A percentile compares a stretch with the other conserved stretches of the same genome.
Conservation (phyloP, 1,140 invertebrate species). For the Trinorchestia longiramus region DNA sequence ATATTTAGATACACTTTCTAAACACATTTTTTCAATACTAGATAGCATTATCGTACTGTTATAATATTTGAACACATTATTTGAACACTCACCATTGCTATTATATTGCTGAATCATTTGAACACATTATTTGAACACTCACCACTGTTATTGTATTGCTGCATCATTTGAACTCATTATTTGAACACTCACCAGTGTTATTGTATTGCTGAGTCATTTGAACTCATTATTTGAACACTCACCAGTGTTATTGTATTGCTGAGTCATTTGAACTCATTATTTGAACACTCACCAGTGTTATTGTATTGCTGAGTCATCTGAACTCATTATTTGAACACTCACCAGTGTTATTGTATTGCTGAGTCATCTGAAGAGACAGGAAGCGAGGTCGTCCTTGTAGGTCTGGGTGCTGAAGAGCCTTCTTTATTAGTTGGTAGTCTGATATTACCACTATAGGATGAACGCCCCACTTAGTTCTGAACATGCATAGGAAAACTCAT, state of each 20-base stretch:
- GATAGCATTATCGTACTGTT: background rate
- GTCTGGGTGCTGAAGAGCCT: background rate
- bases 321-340: background rate
- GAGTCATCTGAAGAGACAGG: background rate
- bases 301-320: background rate
- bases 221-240: background rate
- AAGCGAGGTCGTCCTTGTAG: background rate
- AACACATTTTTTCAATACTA: background rate
- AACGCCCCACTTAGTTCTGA: constrained; percentile 28
- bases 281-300: background rate
- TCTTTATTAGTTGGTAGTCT: background rate
- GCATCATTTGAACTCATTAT: background rate
- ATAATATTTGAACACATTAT: background rate
- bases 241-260: background rate
- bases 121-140: background rate
- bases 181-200: background rate
- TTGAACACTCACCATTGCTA: background rate
- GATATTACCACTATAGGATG: background rate
- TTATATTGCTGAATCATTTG: background rate
- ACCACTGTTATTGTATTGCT: background rate
- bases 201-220: no score
- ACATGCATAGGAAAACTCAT: background rate
- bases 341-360: background rate
- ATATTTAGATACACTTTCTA: no score
- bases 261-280: background rate